These are phyloP conservation scores for Periplaneta americana DNA, from an alignment of 1,140 invertebrate genomes.

Conservation along the genomic window DNA sequence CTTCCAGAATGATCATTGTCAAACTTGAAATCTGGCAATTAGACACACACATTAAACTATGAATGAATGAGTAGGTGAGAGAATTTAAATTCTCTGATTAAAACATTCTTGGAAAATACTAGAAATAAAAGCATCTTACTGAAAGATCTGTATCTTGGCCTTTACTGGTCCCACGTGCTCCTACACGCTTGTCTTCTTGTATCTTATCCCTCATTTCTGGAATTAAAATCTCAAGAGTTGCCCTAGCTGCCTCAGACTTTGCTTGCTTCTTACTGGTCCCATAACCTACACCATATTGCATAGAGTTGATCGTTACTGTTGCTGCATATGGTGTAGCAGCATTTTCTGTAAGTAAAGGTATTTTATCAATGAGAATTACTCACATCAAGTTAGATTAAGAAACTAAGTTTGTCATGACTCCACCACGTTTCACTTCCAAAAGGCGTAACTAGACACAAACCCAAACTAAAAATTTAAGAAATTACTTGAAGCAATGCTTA, in stretches of 20 bases:
- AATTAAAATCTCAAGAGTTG: conserved; percentile 87
- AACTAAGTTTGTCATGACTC: too few species aligned
- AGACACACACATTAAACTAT: neutral
- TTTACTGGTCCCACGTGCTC: conserved; percentile 45
- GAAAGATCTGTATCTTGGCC: conserved; percentile 53
- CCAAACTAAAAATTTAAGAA: too few species aligned
- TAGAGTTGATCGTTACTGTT: conserved; percentile 84
- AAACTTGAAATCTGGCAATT: too few species aligned
- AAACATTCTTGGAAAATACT: neutral
- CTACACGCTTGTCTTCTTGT: conserved; percentile 43
- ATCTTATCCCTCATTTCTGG: conserved; percentile 85
- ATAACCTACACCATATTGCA: conserved; percentile 88
- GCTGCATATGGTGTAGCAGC: conserved; percentile 89
- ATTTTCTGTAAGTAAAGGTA: conserved; percentile 61
- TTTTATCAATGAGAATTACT: too few species aligned
- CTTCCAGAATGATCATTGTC: too few species aligned
- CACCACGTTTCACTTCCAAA: too few species aligned
- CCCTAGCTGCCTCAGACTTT: conserved; percentile 85
- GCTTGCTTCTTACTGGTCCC: conserved; percentile 94
- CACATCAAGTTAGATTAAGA: too few species aligned
- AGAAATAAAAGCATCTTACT: conserved; percentile 35
- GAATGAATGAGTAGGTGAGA: neutral
- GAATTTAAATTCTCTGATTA: neutral
- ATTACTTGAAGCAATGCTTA: too few species aligned
- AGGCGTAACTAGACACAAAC: too few species aligned